These are phyloP conservation scores for Drosophila athabasca DNA, from an alignment of 1,140 invertebrate genomes.

Conservation along the genomic window DNA sequence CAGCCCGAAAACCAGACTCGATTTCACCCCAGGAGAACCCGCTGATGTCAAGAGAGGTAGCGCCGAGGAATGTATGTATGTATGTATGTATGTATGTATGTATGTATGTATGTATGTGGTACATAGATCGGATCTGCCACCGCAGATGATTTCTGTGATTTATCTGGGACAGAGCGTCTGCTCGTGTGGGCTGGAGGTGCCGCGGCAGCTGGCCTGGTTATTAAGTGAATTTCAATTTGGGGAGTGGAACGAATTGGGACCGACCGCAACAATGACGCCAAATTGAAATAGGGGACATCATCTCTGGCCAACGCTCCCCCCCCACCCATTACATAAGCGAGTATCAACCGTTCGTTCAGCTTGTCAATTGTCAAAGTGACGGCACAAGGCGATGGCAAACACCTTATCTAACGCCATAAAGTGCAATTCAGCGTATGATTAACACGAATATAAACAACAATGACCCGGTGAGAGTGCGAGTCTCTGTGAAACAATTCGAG, in stretches of 20 bases:
- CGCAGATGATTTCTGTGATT: constrained; percentile 36
- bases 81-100: too few species aligned
- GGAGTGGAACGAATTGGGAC: constrained; percentile 47
- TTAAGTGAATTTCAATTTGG: constrained; percentile 59
- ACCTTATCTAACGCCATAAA: constrained; percentile 73
- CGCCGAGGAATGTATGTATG: not conserved
- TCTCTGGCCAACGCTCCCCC: constrained; percentile 1
- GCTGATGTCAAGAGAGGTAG: not conserved
- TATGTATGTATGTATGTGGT: too few species aligned
- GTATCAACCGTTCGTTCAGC: not conserved
- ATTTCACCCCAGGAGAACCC: constrained; percentile 28
- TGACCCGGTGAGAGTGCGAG: constrained; percentile 48
- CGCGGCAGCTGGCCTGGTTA: constrained; percentile 20
- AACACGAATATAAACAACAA: constrained; percentile 55
- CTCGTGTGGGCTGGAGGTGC: constrained; percentile 12
- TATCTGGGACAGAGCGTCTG: constrained; percentile 56
- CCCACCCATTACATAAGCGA: constrained; percentile 55
- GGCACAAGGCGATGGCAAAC: constrained; percentile 24
- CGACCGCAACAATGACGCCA: constrained; percentile 33
- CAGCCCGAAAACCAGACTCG: constrained; percentile 19
- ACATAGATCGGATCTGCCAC: constrained; percentile 6
- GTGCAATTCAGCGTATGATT: constrained; percentile 80
- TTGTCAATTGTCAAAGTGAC: constrained; percentile 56
- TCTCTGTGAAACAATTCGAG: constrained; percentile 64
- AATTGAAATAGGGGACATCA: constrained; percentile 50